Percentiles rank a stretch among this genome's conserved stretches.
Evolutionary conservation across 2,113 vertebrate genomes (phyloP).

Genomic region (Tragelaphus strepsiceros): DNA sequence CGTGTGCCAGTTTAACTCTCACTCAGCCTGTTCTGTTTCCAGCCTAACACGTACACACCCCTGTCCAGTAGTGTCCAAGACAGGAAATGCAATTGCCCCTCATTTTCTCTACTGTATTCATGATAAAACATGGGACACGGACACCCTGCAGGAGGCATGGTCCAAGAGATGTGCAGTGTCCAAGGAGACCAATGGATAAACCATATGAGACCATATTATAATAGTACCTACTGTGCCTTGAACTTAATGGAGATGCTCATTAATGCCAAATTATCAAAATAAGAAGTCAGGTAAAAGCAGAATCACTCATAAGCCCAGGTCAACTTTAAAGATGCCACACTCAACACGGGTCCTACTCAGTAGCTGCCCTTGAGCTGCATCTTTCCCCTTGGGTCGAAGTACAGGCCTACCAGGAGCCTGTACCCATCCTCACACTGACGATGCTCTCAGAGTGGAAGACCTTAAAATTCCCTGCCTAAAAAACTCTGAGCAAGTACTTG

Average conservation of each 20-base stretch:
- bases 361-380: background rate
- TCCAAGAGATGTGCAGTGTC: background rate
- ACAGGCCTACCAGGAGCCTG: background rate
- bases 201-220: background rate
- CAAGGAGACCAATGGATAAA: background rate
- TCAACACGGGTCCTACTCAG: background rate
- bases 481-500: background rate
- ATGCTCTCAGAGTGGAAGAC: background rate
- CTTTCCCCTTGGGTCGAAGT: background rate
- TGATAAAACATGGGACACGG: background rate
- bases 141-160: background rate
- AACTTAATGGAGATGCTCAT: background rate
- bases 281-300: background rate
- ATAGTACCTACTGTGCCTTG: background rate
- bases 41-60: background rate
- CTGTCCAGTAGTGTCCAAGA: background rate
- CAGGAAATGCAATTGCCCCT: background rate
- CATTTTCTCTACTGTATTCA: background rate
- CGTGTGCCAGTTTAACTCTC: background rate
- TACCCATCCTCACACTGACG: background rate
- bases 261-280: background rate
- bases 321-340: background rate
- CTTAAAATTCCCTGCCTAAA: background rate
- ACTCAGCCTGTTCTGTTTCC: background rate
- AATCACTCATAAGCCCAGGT: background rate